Conservation (phyloP, 2,797 vertebrate species). For the Apogon hyalosoma region DNA sequence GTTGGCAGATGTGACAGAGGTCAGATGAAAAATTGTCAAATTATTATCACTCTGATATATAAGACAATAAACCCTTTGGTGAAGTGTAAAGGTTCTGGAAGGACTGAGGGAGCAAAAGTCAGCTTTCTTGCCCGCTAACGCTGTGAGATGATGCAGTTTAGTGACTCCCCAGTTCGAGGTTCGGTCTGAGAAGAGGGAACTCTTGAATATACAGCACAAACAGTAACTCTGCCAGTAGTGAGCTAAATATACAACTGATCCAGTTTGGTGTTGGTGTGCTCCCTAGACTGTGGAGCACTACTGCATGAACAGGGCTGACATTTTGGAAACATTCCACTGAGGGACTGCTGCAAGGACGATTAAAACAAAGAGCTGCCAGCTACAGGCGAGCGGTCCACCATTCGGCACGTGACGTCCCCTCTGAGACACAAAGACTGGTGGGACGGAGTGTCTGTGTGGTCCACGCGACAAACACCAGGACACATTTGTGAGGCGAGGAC, state of each 20-base stretch:
- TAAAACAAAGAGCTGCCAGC: constrained; percentile 59
- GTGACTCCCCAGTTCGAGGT: constrained; percentile 18
- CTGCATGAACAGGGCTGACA: constrained; percentile 40
- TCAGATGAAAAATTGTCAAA: constrained; percentile 60
- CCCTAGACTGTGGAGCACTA: constrained; percentile 25
- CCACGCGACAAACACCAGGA: constrained; percentile 16
- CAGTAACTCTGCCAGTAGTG: constrained; percentile 6
- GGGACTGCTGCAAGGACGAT: constrained; percentile 16
- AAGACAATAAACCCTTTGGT: constrained; percentile 59
- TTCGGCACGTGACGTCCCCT: constrained; percentile 13
- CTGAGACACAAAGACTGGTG: constrained; percentile 39
- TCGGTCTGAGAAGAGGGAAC: constrained; percentile 11
- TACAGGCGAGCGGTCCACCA: constrained; percentile 33
- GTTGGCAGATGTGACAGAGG: constrained; percentile 48
- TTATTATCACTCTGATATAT: constrained; percentile 50
- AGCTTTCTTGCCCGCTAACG: constrained; percentile 26
- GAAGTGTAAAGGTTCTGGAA: constrained; percentile 51
- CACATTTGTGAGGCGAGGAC: constrained; percentile 28
- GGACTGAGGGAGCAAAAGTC: constrained; percentile 28
- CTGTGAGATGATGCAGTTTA: constrained; percentile 13
- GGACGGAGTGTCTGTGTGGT: constrained; percentile 44
- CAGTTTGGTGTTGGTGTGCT: constrained; percentile 23
- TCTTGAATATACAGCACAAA: constrained; percentile 33
- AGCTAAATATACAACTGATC: constrained; percentile 56
- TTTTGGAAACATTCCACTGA: constrained; percentile 34